Base-by-base conservation (phyloP, 2,888 invertebrate species). In the Drosophila barbarae region DNA sequence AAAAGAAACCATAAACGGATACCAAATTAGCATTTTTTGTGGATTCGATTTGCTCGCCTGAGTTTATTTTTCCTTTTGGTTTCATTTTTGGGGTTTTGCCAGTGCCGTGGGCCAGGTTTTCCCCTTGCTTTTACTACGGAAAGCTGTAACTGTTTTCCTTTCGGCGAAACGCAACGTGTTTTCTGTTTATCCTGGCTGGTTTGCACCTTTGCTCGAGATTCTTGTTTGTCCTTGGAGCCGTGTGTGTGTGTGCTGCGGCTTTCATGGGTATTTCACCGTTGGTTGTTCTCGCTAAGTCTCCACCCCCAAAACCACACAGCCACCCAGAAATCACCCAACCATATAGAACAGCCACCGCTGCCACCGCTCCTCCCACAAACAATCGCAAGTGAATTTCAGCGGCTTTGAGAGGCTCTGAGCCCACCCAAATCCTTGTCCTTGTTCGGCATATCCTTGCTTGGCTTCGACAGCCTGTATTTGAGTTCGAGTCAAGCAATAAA, bases 111-210 rank as follows among this genome's bases (percentile, higher is more conserved):
- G 61, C 12, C 28, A 59, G 42, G 23, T 21, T 50, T 28, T 34
- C 44, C n/a, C 44, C 49, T 15, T 32, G 35, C 58, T 34, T 54
- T 41, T 15, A 28, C 21, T 12, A n/a, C 15, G 13, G 26, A 47
- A 47, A 46, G 28, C 63, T 38, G 44, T 34, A 39, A 36, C 65
- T 64, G 63, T 51, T 64, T 52, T 64, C 35, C 44, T 41, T 46
- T 55, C 34, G 52, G 47, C 23, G 53, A 60, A 66, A 47, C 69
- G 54, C 64, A 71, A 69, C 71, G 55, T 66, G 76, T 70, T 72
- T 64, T 64, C 72, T 76, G 76, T 74, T 84, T 82, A 84, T 79
- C 76, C 79, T 46, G 64, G 53, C 65, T 67, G 82, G 69, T 84
- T 78, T 78, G 74, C 76, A 84, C 79, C 84, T 81, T 73, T 56